Evolutionary conservation across 1,140 invertebrate genomes (phyloP), one percentile per base, ranked within the genome.

Genomic region (Aphidius gifuensis): DNA sequence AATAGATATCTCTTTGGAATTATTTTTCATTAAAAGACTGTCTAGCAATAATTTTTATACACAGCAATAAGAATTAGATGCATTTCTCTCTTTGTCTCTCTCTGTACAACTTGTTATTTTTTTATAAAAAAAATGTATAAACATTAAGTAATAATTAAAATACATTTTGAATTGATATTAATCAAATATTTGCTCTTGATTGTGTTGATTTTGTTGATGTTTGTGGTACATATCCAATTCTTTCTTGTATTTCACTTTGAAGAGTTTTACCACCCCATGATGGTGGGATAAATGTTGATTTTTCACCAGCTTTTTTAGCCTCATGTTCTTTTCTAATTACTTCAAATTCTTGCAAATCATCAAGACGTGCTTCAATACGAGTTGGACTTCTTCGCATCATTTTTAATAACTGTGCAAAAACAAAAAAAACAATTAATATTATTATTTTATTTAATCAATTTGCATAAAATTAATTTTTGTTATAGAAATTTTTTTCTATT

Each of bases 381-480:
- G 90, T 92, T 56, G 90, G 86, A 55, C 87, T 88, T 59, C 90
- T 82, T 64, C 90, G 82, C 74, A 92, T 87, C 90, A 92, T 92
- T 71, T 69, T 81, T 62, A 16, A 16, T 69, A 32, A 32, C 23
- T 32, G 16, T 16, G 16, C 16, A 16, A 16, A 16, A 16, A 16
- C 0, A 16, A 16, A 16, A 16, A 16, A 16, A 16, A 16, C 16
- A 16, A 16, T 16, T 16, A 0, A 16, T 16, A 16, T 16, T 16
- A 16, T 16, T 16, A 16, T 16, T 16, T 16, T 16, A 16, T 16
- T 16, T 16, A 16, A 16, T 16, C 16, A 32, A 32, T 32, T 32
- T 32, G 1, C 23, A 32, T 3, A 32, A 32, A 32, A 32, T 32
- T 3, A 32, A 3, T 32, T 32, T 32, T 32, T 32, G 4, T 32